Evolutionary conservation across 2,888 invertebrate species (phyloP), one percentile per base, ranked within the genome.

Genomic region (Watsonalla binaria): DNA sequence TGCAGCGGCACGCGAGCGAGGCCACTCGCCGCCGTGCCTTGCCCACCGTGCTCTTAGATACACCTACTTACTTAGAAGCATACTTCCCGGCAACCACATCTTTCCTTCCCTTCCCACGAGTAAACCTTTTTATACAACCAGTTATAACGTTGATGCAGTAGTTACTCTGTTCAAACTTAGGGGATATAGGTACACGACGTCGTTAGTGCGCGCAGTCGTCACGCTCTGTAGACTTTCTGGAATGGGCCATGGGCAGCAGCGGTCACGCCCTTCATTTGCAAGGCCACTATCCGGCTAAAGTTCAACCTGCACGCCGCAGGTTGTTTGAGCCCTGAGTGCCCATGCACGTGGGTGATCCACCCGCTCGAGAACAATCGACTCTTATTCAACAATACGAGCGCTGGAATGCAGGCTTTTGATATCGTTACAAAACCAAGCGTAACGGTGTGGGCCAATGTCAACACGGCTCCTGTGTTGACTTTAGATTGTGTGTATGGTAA

Each of bases 371-470:
- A 86, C 88, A 87, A 85, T 86, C 76, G 81, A 72, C 68, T 73
- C 80, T 76, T 80, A 76, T 79, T 80, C 72, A 76, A 74, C 74
- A 72, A 76, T 81, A 76, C 79, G 71, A 69, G 65, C 72, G 65
- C 66, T 74, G 89, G 88, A 86, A 88, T 89, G 88, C 82, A 76
- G 80, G 82, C 82, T 83, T 80, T 81, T 82, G 83, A 81, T 86
- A 80, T 84, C 78, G 78, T 87, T 87, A 88, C 87, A 82, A 87
- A 86, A 88, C 77, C 76, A 77, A 74, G 70, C 78, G 78, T 84
- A 83, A 83, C 80, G 76, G 78, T 80, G 77, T 80, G 77, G 82
- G 83, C 88, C 88, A 90, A 90, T 89, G 90, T 90, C 90, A 89
- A 82, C 82, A 80, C 78, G 78, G 82, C 82, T 83, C 76, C 82